Percentiles rank a stretch among this genome's conserved stretches.
Conservation (phyloP, 2,113 vertebrate species). For the Pedionomus torquatus region DNA sequence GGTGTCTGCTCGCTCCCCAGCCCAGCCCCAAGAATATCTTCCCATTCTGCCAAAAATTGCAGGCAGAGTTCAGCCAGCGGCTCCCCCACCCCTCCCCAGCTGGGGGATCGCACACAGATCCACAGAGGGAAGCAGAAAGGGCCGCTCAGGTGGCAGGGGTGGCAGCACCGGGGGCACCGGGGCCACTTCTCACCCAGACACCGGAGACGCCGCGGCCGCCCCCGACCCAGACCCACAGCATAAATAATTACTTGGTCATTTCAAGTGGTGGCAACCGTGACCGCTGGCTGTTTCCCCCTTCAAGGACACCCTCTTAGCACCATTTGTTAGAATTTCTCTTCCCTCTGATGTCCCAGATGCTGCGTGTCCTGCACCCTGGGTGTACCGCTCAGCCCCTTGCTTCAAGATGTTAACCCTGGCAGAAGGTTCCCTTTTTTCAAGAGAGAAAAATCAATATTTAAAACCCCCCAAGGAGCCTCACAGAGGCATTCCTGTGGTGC, state of each 20-base stretch:
- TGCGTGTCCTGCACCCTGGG: background rate
- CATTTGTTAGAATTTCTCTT: background rate
- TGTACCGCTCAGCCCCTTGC: background rate
- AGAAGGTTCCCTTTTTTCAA: background rate
- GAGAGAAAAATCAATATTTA: background rate
- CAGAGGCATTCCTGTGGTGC: background rate
- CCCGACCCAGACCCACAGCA: rapidly evolving
- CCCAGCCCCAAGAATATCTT: background rate
- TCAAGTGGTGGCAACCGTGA: background rate
- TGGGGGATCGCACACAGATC: rapidly evolving
- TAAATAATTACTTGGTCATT: background rate
- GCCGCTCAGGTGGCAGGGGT: rapidly evolving
- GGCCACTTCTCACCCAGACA: background rate
- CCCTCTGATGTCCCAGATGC: background rate
- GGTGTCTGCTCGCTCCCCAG: background rate
- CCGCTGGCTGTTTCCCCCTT: rapidly evolving
- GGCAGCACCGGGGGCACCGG: rapidly evolving
- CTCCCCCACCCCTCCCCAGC: background rate
- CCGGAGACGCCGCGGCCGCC: rapidly evolving
- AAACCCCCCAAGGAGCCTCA: background rate
- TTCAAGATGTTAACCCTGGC: background rate
- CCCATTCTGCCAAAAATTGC: rapidly evolving
- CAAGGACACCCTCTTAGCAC: background rate
- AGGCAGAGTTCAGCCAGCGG: background rate
- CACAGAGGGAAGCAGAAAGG: rapidly evolving